phyloP scores from a whole-genome alignment of 2,888 invertebrate genomes.

The Synanthedon vespiformis region DNA sequence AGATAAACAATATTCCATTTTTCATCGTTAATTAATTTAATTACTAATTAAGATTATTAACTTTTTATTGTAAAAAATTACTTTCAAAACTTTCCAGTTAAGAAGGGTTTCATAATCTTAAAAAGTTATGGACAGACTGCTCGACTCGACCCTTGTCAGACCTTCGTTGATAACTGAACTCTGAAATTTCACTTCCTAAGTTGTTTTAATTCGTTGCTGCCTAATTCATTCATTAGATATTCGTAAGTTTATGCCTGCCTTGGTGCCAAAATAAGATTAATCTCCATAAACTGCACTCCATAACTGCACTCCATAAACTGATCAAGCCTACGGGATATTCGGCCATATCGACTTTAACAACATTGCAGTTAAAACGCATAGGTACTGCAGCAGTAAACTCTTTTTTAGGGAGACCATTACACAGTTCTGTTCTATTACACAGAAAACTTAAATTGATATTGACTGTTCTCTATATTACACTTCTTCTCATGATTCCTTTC shows the following conservation, averaged over 20 bases:
- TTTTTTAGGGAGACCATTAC: no score
- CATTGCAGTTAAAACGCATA: no score
- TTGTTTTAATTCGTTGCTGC: constrained; percentile 21
- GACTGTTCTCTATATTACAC: no score
- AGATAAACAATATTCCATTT: not conserved
- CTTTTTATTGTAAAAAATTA: constrained; percentile 2
- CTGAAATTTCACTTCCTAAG: constrained; percentile 23
- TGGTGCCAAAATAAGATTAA: no score
- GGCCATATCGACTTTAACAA: no score
- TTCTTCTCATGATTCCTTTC: no score
- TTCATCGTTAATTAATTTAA: not conserved
- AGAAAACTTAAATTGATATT: no score
- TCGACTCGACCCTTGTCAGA: constrained; percentile 40
- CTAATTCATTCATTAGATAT: constrained; percentile 12
- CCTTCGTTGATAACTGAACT: constrained; percentile 32
- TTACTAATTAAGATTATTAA: constrained; percentile 4
- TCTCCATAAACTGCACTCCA: no score
- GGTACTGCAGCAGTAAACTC: no score
- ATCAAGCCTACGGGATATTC: no score
- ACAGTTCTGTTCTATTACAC: no score
- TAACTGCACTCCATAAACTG: no score
- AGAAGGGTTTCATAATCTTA: constrained; percentile 20
- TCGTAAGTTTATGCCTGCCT: not conserved
- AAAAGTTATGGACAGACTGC: constrained; percentile 24
- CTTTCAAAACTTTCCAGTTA: not conserved